Evolutionary conservation across 2,113 vertebrate species (phyloP), one percentile per base, ranked within the genome.

Genomic region (Indri indri): DNA sequence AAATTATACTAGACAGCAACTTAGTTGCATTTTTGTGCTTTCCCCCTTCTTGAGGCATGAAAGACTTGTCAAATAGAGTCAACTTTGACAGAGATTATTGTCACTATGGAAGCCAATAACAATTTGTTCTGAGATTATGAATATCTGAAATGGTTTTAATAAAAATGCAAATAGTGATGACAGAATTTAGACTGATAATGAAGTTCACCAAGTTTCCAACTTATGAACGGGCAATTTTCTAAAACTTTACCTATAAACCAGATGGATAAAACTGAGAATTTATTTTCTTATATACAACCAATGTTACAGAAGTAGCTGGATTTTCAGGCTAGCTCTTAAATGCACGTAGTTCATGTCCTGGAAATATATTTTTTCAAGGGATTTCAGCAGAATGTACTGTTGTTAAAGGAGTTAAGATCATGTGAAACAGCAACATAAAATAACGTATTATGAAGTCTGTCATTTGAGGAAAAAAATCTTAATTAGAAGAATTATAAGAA

Each of bases 61-160:
- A 91, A 91, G 23, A 13, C 45, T 59, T 86, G 40, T 45, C 57
- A 80, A 54, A 61, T 3, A 25, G 2, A 94, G 50, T 27, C 70
- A 80, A 84, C 42, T 32, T 50, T 2, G 74, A 63, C 61, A 37
- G 18, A 90, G n/a, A 90, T 88, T 68, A 66, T 0, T 84, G 52
- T 80, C 57, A 80, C 59, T 50, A 54, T 20, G 52, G 40, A 89
- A 88, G 45, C 32, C 80, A 81, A n/a, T 80, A 54, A 82, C 42
- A 92, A 45, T 40, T 80, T 92, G 61, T 87, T 93, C 68, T 50
- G 45, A 68, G 20, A 90, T 83, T 65, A 71, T n/a, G 91, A 76
- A 76, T 65, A 91, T 80, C 57, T 84, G 16, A 59, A 85, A 94
- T n/a, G 23, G 12, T 61, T 2, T 2, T 37, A 37, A 54, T 50